Evolutionary conservation across 2,888 invertebrate species (phyloP).

Genomic region (Dioctria rufipes): DNA sequence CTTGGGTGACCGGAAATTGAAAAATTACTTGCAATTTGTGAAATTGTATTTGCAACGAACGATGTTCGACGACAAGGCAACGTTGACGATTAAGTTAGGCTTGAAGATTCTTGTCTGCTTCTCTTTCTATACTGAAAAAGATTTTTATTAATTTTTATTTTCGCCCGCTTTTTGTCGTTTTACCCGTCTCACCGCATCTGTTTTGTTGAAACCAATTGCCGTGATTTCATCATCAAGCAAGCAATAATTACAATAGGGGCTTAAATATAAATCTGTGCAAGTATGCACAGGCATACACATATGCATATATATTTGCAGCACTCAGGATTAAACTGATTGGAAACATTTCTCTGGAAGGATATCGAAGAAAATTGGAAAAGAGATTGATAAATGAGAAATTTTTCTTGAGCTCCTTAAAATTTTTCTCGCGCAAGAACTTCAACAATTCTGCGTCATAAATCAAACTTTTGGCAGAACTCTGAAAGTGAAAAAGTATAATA

Average conservation of each 20-base stretch:
- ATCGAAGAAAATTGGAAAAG: conserved; percentile 42
- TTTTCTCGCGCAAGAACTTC: not conserved
- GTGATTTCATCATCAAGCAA: too few relatives aligned
- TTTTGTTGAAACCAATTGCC: too few relatives aligned
- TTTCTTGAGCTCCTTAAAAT: not conserved
- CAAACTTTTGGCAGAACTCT: not conserved
- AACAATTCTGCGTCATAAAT: not conserved
- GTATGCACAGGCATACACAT: not conserved
- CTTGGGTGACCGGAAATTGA: conserved; percentile 35
- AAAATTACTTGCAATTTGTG: conserved; percentile 52
- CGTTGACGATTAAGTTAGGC: not conserved
- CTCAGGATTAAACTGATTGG: conserved; percentile 26
- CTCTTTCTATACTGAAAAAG: not conserved
- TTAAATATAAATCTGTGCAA: too few relatives aligned
- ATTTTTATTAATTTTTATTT: conserved; percentile 12
- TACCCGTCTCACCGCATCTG: not conserved
- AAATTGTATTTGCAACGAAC: conserved; percentile 36
- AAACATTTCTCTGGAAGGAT: conserved; percentile 22
- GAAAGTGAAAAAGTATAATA: too few relatives aligned
- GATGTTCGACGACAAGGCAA: not conserved
- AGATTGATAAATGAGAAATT: conserved; percentile 43
- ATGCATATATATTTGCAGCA: not conserved
- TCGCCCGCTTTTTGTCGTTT: not conserved
- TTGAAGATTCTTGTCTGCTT: too few relatives aligned
- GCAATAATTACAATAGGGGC: too few relatives aligned